phyloP scores from a whole-genome alignment of 2,113 vertebrate genomes.

The Ascaphus truei region DNA sequence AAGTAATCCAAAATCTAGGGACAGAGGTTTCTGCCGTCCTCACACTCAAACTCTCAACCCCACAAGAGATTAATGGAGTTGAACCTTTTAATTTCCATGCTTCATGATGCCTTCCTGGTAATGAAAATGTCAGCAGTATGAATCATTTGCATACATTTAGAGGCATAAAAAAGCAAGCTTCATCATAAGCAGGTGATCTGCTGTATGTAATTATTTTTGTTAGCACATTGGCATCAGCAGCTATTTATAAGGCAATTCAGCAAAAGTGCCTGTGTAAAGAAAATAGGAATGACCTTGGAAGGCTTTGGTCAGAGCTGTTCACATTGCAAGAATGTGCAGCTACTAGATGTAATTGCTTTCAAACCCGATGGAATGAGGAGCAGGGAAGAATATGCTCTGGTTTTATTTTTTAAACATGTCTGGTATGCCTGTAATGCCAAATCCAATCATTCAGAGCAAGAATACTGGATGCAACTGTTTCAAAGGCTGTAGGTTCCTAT shows the following conservation, averaged over 20 bases:
- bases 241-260: slow-evolving; percentile 9
- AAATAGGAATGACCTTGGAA: slow-evolving; percentile 4
- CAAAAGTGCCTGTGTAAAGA: neutral
- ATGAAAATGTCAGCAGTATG: neutral
- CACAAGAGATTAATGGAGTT: slow-evolving; percentile 2
- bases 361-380: no score
- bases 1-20: no score
- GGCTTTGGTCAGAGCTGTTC: neutral
- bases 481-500: no score
- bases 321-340: neutral
- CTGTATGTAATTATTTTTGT: slow-evolving; percentile 14
- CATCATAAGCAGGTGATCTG: neutral
- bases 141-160: slow-evolving; percentile 7
- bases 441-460: no score
- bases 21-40: no score
- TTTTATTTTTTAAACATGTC: no score
- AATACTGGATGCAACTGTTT: no score
- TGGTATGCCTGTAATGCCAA: no score
- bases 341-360: no score
- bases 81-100: slow-evolving; percentile 6
- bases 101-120: neutral
- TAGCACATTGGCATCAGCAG: neutral
- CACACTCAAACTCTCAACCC: neutral
- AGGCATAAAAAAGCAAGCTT: slow-evolving; percentile 9
- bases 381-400: no score